Conservation (phyloP, 2,888 invertebrate genomes). For the Drosophila prolongata region DNA sequence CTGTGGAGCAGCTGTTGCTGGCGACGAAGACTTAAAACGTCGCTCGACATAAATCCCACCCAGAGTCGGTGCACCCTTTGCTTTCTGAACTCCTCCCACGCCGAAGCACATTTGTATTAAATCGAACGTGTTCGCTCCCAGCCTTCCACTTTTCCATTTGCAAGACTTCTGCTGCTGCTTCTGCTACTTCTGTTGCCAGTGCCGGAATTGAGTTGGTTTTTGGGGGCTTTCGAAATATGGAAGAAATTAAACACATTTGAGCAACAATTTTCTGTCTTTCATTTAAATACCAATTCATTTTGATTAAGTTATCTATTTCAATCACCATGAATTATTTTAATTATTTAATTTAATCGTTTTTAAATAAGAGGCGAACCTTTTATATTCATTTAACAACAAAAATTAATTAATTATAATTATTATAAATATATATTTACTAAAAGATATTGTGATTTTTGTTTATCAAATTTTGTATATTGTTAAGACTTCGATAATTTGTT, state of each 20-base stretch:
- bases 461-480: too few species aligned
- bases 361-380: too few species aligned
- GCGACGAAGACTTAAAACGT: conserved; percentile 70
- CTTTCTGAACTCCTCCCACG: conserved; percentile 8
- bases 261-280: too few species aligned
- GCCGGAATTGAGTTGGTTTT: neutral
- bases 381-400: too few species aligned
- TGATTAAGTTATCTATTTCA: too few species aligned
- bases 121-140: conserved; percentile 68
- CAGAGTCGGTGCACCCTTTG: conserved; percentile 6
- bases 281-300: too few species aligned
- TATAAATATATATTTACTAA: too few species aligned
- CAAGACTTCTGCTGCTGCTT: conserved; percentile 35
- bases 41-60: conserved; percentile 62
- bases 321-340: neutral
- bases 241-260: neutral
- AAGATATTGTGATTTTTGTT: too few species aligned
- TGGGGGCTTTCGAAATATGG: neutral
- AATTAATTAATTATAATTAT: too few species aligned
- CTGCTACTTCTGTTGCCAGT: conserved; percentile 17
- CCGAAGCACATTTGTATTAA: conserved; percentile 75
- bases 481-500: too few species aligned
- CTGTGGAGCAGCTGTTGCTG: conserved; percentile 64
- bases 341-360: too few species aligned
- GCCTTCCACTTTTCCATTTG: conserved; percentile 40